Evolutionary conservation across 2,797 vertebrate genomes (phyloP).

Genomic region (Alcedo quadribrachys): DNA sequence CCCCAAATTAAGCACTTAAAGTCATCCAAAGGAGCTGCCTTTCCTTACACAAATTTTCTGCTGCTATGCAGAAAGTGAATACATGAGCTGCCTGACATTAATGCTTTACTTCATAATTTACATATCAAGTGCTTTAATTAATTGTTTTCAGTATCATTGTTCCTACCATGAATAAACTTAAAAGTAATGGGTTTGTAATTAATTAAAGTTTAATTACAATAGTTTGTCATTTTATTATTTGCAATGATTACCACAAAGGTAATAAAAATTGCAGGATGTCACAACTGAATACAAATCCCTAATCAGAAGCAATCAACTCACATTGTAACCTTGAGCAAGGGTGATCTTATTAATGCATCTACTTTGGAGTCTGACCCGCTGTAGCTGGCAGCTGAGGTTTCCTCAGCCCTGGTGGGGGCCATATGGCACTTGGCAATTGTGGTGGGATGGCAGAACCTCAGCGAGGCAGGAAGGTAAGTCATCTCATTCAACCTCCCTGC

Average conservation of each 20-base stretch:
- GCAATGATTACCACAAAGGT: slow-evolving; percentile 57
- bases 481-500: too few species aligned
- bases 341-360: background rate
- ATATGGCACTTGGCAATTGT: fast-evolving
- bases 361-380: background rate
- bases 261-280: slow-evolving; percentile 59
- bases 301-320: slow-evolving; percentile 42
- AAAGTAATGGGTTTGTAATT: slow-evolving; percentile 63
- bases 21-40: background rate
- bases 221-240: slow-evolving; percentile 69
- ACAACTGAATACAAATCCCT: slow-evolving; percentile 68
- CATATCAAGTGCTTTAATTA: slow-evolving; percentile 58
- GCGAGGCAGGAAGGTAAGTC: too few species aligned
- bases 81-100: slow-evolving; percentile 5
- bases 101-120: slow-evolving; percentile 38
- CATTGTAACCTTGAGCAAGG: slow-evolving; percentile 48
- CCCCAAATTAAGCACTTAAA: background rate
- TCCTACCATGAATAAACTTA: slow-evolving; percentile 58
- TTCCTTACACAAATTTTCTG: background rate
- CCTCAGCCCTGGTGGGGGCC: background rate
- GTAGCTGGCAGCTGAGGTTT: background rate
- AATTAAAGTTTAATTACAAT: slow-evolving; percentile 66
- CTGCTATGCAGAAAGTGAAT: background rate
- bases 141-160: slow-evolving; percentile 55
- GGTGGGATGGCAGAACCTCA: background rate